Percentiles rank a stretch among this genome's conserved stretches.
Conservation (phyloP, 2,888 invertebrate genomes). For the Heliconius erato region DNA sequence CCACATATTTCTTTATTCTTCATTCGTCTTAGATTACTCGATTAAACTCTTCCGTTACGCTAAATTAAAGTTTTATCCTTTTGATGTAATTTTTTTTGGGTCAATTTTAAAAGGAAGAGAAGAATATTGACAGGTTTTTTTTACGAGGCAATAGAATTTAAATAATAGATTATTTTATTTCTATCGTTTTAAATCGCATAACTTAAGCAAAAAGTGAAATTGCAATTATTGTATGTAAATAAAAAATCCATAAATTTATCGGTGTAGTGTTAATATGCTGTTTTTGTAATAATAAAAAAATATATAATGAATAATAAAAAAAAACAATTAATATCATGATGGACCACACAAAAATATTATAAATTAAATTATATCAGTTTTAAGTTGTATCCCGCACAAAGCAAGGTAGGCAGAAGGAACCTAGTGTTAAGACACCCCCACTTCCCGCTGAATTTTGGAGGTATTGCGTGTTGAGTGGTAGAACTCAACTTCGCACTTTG, state of each 20-base stretch:
- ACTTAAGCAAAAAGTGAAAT: not conserved
- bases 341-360: no score
- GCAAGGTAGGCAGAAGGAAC: no score
- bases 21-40: conserved; percentile 57
- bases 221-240: not conserved
- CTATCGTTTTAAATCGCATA: not conserved
- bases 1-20: conserved; percentile 57
- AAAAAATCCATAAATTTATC: no score
- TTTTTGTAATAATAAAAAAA: not conserved
- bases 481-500: no score
- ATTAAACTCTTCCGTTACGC: conserved; percentile 57
- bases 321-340: no score
- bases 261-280: not conserved
- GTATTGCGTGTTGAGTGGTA: no score
- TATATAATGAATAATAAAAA: no score
- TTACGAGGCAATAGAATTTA: not conserved
- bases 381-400: no score
- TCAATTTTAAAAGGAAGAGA: not conserved
- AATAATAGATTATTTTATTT: no score
- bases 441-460: no score
- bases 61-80: conserved; percentile 44
- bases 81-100: not conserved
- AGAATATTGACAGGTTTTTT: not conserved
- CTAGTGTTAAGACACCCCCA: no score
- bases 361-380: no score